Conservation (phyloP, 1,140 invertebrate species). For the Euschistus heros region DNA sequence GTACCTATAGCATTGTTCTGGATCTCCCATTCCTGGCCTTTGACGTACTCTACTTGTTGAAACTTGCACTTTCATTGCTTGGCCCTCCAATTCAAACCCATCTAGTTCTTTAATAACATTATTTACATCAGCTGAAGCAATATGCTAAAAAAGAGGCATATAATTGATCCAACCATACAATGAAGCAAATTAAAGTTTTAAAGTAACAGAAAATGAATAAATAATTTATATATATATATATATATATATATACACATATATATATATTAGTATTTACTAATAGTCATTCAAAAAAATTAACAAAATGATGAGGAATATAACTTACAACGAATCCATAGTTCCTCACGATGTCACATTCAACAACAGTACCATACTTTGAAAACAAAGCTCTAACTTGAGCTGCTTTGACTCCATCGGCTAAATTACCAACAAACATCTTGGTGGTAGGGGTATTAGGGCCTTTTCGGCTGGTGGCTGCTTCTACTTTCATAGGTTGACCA, state of each 20-base stretch:
- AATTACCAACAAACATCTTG: conserved; percentile 82
- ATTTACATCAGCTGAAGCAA: conserved; percentile 71
- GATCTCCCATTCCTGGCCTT: conserved; percentile 88
- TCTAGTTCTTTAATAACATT: conserved; percentile 77
- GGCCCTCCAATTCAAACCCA: conserved; percentile 70
- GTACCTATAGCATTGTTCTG: conserved; percentile 74
- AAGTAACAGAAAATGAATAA: not conserved
- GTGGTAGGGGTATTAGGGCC: conserved; percentile 73
- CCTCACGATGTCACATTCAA: conserved; percentile 81
- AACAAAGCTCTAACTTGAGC: conserved; percentile 76
- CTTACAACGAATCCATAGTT: conserved; percentile 78
- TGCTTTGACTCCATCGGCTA: conserved; percentile 78
- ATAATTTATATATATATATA: not conserved
- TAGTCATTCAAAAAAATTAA: not conserved
- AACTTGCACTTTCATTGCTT: conserved; percentile 80
- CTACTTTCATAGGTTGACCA: conserved; percentile 81
- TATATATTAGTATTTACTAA: too few species aligned
- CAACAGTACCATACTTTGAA: conserved; percentile 76
- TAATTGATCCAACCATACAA: not conserved
- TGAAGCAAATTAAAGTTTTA: not conserved
- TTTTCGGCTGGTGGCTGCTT: conserved; percentile 76
- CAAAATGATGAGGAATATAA: conserved; percentile 24
- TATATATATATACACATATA: conserved; percentile 4
- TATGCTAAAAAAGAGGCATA: conserved; percentile 39
- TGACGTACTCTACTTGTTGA: conserved; percentile 83